phyloP scores from a whole-genome alignment of 2,888 invertebrate genomes.

The Eremobia ochroleuca region DNA sequence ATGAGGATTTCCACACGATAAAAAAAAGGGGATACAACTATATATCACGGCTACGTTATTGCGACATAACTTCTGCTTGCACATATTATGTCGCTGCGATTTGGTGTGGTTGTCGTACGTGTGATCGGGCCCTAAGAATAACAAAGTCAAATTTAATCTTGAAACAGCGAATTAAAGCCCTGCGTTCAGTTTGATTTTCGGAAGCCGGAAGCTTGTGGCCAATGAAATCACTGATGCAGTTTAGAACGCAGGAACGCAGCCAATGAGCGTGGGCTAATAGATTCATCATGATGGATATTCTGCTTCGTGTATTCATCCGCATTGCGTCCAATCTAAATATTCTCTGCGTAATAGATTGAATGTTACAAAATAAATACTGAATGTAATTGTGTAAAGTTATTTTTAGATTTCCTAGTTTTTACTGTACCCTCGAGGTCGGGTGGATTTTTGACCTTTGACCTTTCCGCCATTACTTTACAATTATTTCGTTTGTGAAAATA shows the following conservation, averaged over 20 bases:
- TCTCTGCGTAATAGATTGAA: not conserved
- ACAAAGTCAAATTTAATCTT: not conserved
- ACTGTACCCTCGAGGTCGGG: not conserved
- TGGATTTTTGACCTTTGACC: slow-evolving; percentile 5
- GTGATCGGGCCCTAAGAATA: slow-evolving; percentile 2
- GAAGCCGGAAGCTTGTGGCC: slow-evolving; percentile 7
- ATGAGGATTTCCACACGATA: too few species aligned
- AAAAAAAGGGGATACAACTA: too few species aligned
- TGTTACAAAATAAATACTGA: slow-evolving; percentile 1
- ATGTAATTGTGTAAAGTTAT: not conserved
- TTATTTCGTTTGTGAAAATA: not conserved
- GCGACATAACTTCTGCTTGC: not conserved
- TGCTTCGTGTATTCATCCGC: slow-evolving; percentile 27
- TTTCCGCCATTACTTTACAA: not conserved
- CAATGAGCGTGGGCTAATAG: slow-evolving; percentile 27
- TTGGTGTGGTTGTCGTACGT: not conserved
- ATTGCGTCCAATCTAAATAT: slow-evolving; percentile 47
- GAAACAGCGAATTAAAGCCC: not conserved
- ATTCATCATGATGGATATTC: slow-evolving; percentile 24
- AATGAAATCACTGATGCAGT: slow-evolving; percentile 26
- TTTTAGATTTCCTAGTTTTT: slow-evolving; percentile 6
- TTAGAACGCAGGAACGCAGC: slow-evolving; percentile 17
- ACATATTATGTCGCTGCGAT: not conserved
- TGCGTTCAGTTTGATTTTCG: slow-evolving; percentile 15
- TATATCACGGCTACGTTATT: too few species aligned